Percentiles rank a stretch among this genome's conserved stretches.
Conservation (phyloP, 2,888 invertebrate species). For the Achlya flavicornis region DNA sequence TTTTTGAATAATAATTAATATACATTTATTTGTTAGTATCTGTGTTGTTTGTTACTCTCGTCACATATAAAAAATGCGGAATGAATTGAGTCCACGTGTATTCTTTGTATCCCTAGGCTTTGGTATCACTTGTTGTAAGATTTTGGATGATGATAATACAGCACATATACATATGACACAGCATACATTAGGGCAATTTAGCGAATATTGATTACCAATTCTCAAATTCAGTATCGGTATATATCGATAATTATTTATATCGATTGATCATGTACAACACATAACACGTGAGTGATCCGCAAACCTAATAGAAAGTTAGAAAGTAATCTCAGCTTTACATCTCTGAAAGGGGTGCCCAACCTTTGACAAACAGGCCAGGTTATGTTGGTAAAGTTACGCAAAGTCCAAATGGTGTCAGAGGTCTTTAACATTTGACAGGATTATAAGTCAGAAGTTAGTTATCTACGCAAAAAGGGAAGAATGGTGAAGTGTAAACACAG, state of each 20-base stretch:
- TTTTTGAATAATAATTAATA: no score
- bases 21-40: background rate
- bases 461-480: background rate
- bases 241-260: background rate
- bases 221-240: no score
- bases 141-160: no score
- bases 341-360: constrained; percentile 5
- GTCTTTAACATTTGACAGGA: background rate
- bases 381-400: constrained; percentile 10
- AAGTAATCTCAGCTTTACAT: constrained; percentile 4
- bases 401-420: constrained; percentile 7
- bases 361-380: constrained; percentile 9
- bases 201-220: no score
- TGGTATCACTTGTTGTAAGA: no score
- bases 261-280: background rate
- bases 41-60: background rate
- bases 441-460: background rate
- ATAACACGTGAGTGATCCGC: background rate
- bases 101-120: no score
- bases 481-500: background rate
- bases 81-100: no score
- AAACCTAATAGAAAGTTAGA: constrained; percentile 3
- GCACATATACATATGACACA: no score
- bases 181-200: no score
- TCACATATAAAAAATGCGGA: no score